Percentiles rank a stretch among this genome's conserved stretches.
Conservation (phyloP, 2,113 vertebrate species). For the Hydropotes inermis region DNA sequence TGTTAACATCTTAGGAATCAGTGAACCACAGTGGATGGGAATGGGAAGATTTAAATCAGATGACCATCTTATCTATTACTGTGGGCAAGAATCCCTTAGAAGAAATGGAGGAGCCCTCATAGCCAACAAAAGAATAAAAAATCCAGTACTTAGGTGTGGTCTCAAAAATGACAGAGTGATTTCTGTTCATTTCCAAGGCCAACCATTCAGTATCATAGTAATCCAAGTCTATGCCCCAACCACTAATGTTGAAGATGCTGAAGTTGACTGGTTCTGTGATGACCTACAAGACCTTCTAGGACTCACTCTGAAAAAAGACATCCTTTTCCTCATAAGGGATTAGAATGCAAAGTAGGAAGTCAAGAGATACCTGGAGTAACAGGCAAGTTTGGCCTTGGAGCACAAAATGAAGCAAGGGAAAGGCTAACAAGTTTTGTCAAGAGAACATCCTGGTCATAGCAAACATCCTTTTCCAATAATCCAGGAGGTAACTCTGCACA, state of each 20-base stretch:
- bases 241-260: neutral
- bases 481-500: neutral
- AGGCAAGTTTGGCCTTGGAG: neutral
- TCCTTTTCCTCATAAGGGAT: neutral
- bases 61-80: neutral
- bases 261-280: rapidly evolving
- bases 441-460: neutral
- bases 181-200: neutral
- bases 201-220: neutral
- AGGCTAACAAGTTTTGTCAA: neutral
- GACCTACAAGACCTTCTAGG: neutral
- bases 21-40: neutral
- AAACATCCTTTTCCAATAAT: neutral
- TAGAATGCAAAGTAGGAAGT: neutral
- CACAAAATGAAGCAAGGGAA: neutral
- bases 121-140: neutral
- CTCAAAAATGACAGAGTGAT: neutral
- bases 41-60: neutral
- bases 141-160: neutral
- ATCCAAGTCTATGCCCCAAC: neutral
- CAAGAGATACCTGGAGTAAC: neutral
- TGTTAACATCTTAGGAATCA: neutral
- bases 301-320: neutral
- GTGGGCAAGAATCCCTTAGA: neutral
- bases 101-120: neutral